Conservation (phyloP, 2,888 invertebrate species). For the Bellardia pandia region DNA sequence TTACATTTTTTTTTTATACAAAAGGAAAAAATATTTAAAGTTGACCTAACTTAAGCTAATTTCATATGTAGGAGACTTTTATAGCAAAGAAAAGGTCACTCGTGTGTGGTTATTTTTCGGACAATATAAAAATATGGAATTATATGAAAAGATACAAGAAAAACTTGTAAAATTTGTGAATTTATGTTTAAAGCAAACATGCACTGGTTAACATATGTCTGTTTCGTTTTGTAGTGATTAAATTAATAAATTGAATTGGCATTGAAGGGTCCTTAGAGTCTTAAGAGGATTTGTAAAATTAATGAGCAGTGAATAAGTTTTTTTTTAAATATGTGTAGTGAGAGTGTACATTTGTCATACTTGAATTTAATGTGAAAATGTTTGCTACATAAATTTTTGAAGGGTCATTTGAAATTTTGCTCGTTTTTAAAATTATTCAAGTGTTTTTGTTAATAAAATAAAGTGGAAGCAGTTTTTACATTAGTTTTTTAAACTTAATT, state of each 20-base stretch:
- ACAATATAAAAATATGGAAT: slow-evolving; percentile 51
- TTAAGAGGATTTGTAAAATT: slow-evolving; percentile 45
- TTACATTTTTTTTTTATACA: background rate
- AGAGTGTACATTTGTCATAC: background rate
- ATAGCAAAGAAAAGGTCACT: slow-evolving; percentile 42
- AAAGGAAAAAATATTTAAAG: slow-evolving; percentile 21
- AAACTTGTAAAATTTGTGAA: slow-evolving; percentile 30
- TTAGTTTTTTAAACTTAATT: too few relatives aligned
- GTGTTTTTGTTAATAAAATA: too few relatives aligned
- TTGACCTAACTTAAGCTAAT: slow-evolving; percentile 48
- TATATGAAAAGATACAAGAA: slow-evolving; percentile 24
- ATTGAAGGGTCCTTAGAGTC: slow-evolving; percentile 15
- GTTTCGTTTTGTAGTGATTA: slow-evolving; percentile 46
- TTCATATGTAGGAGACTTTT: slow-evolving; percentile 9
- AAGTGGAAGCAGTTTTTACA: too few relatives aligned
- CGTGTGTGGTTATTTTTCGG: slow-evolving; percentile 59
- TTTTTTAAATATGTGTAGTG: background rate
- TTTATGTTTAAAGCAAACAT: slow-evolving; percentile 14
- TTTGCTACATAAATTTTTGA: background rate
- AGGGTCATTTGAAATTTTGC: background rate
- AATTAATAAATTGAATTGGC: slow-evolving; percentile 43
- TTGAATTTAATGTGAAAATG: background rate
- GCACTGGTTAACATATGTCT: slow-evolving; percentile 51
- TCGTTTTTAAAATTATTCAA: too few relatives aligned
- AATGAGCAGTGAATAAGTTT: slow-evolving; percentile 48